Base-by-base conservation (phyloP, 2,113 vertebrate species). In the Melanotaenia duboulayi region DNA sequence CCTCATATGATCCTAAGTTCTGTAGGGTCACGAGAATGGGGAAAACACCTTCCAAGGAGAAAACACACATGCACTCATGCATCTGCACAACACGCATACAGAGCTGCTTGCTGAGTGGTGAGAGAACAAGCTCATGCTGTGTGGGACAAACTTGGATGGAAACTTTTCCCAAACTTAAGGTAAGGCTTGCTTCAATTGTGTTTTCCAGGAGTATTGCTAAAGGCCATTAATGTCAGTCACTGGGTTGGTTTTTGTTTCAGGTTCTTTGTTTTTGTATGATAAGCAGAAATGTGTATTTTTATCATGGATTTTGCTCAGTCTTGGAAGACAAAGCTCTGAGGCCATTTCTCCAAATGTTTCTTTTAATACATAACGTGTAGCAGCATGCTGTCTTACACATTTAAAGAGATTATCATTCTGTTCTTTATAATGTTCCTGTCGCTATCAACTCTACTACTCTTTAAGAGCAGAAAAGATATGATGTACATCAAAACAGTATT, bases 41-140 rank as follows among this genome's bases (percentile, higher is more conserved):
- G 92, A 89, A 48, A 92, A 93, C 91, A 93, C 92, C 92, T 89
- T 88, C 84, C 85, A 88, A 89, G 87, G 85, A 85, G 73, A 91
- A 90, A 86, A 83, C 88, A 87, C 87, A 82, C 78, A 83, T 71
- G 62, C 63, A 74, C 79, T 81, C 86, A 78, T 59, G 69, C 62
- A 48, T 67, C 83, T 66, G 69, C 78, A 66, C 72, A 65, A 67
- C 37, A 52, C 71, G 54, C 28, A 56, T 60, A 35, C 3, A 66
- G 20, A 66, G 50, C 62, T 61, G 57, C 19, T 78, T n/a, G 14
- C 63, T 79, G 74, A 72, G 65, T 68, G 32, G 69, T 83, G 67
- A 80, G 71, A 74, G 68, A 73, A 48, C 57, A 2, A n/a, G n/a
- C 54, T 68, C 60, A 71, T 52, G 65, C 68, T 80, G 63, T 81